Base-by-base conservation (phyloP, 1,140 invertebrate genomes). In the Lerema accius region DNA sequence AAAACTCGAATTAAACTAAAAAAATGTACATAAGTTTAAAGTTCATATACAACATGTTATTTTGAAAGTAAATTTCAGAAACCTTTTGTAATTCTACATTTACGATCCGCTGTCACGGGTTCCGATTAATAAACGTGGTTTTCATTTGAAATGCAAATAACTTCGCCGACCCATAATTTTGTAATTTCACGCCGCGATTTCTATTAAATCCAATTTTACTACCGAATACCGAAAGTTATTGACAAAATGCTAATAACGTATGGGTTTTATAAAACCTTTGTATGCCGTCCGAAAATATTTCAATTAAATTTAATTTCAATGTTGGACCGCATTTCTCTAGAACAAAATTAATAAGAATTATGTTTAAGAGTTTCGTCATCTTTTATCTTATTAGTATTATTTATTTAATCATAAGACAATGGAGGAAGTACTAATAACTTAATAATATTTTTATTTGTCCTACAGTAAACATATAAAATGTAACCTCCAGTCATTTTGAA, bases 181-280 rank as follows among this genome's bases (percentile, higher is more conserved):
- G 45, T 60, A 49, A 60, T 60, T 60, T 60, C 56, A 60, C 56
- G 56, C 17, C n/a, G 45, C 45, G 43, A 37, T 46, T 60, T 60
- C 45, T 14, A 43, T 43, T 10, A 10, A 17, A 9, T 9, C 15
- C 16, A 16, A 32, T 32, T 32, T 32, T 32, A 43, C 15, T 43
- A 10, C 40, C 13, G 1, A 13, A 1, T 11, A 4, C 28, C 40
- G 13, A 16, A 15, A 6, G 40, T 17, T 43, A 45, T 48, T 60
- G 32, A 60, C 45, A 37, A 60, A 60, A 60, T 60, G 56, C 39
- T 60, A 60, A 60, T 60, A 28, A 32, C 11, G 10, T 60, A 49
- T 43, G 43, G 37, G 28, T 32, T 32, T 32, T 7, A 32, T 32
- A 32, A 32, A 32, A 5, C 3, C 28, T 3, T 32, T 32, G 3